Evolutionary conservation across 2,113 vertebrate species (phyloP), one percentile per base, ranked within the genome.

Genomic region (Myiopsitta monachus): DNA sequence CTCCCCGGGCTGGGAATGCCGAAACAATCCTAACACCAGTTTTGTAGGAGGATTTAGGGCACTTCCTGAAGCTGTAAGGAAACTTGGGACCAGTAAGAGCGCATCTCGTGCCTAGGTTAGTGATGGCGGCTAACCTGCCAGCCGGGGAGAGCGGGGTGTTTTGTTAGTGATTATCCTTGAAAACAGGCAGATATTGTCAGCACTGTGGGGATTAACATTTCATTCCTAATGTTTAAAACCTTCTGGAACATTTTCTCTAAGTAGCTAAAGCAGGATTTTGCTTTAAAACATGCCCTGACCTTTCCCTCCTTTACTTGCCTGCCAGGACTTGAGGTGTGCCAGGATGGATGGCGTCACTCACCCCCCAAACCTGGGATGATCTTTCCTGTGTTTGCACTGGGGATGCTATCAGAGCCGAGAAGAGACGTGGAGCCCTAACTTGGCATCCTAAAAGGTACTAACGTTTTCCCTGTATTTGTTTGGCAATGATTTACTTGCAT

Each of bases 341-440:
- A 94, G 72, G 36, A 38, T 61, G 55, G 85, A 36, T 68, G 83
- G 66, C 14, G 80, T 94, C 95, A 94, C 72, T 2, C 10, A 54
- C 54, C 66, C 63, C 70, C 52, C 93, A 74, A 39, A 82, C 92
- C 94, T 54, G 19, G 64, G 43, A 2, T 92, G 94, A 92, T 88
- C 95, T 81, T 31, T 24, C 9, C 21, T 39, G 38, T 96, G 92
- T 95, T 95, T 96, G 83, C 68, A 1, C 76, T 86, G 79, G 78
- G 47, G 79, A 30, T 81, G 94, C 92, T 89, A 70, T n/a, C 95
- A 81, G 79, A 79, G 64, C n/a, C n/a, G 14, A 28, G 79, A 70
- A 46, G 72, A 88, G 61, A 67, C 1, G 7, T 83, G 93, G 75
- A 67, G 66, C 81, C 74, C 3, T 14, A 39, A 16, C 38, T 9